Percentiles rank a stretch among this genome's conserved stretches.
These are phyloP conservation scores for Brachionus manjavacas DNA, from an alignment of 1,140 invertebrate genomes.

Conservation along the genomic window DNA sequence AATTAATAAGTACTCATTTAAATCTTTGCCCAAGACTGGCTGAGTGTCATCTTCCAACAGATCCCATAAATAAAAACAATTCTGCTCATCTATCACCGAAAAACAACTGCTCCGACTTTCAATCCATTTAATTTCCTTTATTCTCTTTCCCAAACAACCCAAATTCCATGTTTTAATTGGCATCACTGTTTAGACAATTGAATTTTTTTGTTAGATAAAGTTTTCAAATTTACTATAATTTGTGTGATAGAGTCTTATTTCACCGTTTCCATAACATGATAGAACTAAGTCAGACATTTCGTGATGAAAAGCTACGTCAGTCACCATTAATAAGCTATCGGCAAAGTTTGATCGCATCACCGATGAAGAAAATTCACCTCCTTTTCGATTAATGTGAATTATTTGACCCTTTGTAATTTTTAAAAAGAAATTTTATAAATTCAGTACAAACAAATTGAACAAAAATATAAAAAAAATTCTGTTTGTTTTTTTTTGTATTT, in stretches of 20 bases:
- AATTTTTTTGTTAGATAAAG: neutral
- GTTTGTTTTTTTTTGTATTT: no score
- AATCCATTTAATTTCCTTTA: slow-evolving; percentile 36
- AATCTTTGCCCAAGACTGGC: neutral
- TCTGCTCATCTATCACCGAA: slow-evolving; percentile 1
- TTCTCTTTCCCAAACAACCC: neutral
- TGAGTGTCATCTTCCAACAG: slow-evolving; percentile 35
- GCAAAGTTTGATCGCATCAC: slow-evolving; percentile 13
- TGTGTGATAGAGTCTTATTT: slow-evolving; percentile 38
- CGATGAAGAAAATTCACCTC: slow-evolving; percentile 10
- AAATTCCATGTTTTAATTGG: slow-evolving; percentile 26
- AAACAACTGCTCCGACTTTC: slow-evolving; percentile 21
- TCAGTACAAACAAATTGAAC: no score
- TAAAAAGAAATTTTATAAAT: no score
- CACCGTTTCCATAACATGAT: slow-evolving; percentile 34
- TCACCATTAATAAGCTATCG: slow-evolving; percentile 16
- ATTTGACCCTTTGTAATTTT: slow-evolving; percentile 5
- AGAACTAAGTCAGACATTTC: slow-evolving; percentile 23
- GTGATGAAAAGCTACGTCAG: slow-evolving; percentile 33
- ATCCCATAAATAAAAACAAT: slow-evolving; percentile 33
- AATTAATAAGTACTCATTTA: neutral
- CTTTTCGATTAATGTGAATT: slow-evolving; percentile 36
- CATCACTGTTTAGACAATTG: neutral
- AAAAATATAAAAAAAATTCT: no score
- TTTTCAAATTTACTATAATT: neutral